Conservation (phyloP, 1,140 invertebrate genomes). For the Drosophila triauraria region DNA sequence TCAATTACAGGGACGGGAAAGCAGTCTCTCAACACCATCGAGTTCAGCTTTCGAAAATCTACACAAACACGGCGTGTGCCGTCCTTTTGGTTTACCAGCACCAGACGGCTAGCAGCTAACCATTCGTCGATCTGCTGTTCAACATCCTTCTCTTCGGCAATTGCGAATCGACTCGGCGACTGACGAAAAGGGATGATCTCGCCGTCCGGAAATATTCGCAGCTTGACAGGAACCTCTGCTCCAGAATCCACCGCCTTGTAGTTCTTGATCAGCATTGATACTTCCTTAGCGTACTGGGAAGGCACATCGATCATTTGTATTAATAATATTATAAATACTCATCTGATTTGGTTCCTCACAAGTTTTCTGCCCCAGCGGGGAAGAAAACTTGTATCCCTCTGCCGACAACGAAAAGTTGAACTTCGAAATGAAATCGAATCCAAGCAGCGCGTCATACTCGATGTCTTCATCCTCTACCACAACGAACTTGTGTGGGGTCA, state of each 20-base stretch:
- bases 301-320: background rate
- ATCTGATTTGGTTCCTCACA: too few relatives aligned
- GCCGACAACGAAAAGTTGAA: background rate
- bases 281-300: background rate
- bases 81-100: background rate
- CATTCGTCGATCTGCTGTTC: background rate
- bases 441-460: background rate
- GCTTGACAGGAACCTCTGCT: background rate
- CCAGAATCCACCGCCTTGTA: background rate
- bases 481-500: too few relatives aligned
- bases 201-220: background rate
- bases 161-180: background rate
- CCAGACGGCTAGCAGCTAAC: background rate
- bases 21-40: background rate
- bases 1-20: conserved; percentile 1
- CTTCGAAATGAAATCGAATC: background rate
- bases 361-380: too few relatives aligned
- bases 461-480: background rate
- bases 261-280: background rate
- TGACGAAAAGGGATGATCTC: conserved; percentile 1
- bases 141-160: background rate
- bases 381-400: conserved; percentile 4
- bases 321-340: too few relatives aligned
- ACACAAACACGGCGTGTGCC: too few relatives aligned
- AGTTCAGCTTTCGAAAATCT: too few relatives aligned